These are phyloP conservation scores for Bugulina stolonifera DNA, from an alignment of 2,888 invertebrate genomes.

Conservation along the genomic window DNA sequence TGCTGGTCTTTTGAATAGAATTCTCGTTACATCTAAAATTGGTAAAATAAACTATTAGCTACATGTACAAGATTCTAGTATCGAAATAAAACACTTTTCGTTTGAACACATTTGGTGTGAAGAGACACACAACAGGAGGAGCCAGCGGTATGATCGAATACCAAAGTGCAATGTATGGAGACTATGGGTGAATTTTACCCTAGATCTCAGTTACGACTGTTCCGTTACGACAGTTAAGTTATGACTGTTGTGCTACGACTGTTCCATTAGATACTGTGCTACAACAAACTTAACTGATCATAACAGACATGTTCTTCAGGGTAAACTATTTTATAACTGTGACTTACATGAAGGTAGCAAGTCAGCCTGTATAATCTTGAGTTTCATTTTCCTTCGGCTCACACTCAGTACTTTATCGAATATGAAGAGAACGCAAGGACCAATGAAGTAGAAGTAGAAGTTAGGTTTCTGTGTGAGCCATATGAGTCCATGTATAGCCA, in stretches of 20 bases:
- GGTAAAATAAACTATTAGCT: no score
- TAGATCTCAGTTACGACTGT: no score
- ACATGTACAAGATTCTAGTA: neutral
- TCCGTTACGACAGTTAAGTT: no score
- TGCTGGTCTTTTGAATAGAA: slow-evolving; percentile 60
- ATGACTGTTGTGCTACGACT: no score
- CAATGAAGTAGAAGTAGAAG: slow-evolving; percentile 59
- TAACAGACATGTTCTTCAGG: no score
- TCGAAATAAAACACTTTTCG: neutral
- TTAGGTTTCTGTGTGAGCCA: slow-evolving; percentile 58
- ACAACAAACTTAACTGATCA: no score
- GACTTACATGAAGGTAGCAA: slow-evolving; percentile 60
- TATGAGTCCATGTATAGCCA: slow-evolving; percentile 59
- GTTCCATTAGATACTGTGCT: no score
- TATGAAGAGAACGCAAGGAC: slow-evolving; percentile 58
- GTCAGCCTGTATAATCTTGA: slow-evolving; percentile 58
- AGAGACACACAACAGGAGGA: neutral
- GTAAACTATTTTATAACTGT: no score
- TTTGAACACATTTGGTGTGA: neutral
- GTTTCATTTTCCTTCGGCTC: slow-evolving; percentile 59
- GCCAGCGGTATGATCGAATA: neutral
- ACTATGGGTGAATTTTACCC: no score
- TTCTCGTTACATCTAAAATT: slow-evolving; percentile 59
- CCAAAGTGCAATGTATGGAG: no score
- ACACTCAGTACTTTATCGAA: slow-evolving; percentile 59